These are phyloP conservation scores for Mystacides longicornis DNA, from an alignment of 2,888 invertebrate genomes.

Conservation along the genomic window DNA sequence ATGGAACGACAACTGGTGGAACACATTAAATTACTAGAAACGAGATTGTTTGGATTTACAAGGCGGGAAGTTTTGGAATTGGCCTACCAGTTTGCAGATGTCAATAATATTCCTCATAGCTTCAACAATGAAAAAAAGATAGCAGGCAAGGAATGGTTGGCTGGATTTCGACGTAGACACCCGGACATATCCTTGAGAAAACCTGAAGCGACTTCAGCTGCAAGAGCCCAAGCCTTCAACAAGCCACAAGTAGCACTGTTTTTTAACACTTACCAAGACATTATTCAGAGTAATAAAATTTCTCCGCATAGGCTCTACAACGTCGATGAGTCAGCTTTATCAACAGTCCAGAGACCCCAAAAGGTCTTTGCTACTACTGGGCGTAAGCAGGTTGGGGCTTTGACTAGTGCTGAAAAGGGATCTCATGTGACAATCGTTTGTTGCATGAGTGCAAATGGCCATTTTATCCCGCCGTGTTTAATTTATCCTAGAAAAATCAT, in stretches of 20 bases:
- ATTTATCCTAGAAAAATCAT: not conserved
- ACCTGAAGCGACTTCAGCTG: not conserved
- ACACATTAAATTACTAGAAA: too few relatives aligned
- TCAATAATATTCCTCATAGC: not conserved
- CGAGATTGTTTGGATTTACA: too few relatives aligned
- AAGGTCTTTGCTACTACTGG: too few relatives aligned
- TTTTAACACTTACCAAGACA: not conserved
- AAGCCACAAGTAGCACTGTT: not conserved
- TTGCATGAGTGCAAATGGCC: not conserved
- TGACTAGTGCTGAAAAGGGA: not conserved
- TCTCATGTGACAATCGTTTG: not conserved
- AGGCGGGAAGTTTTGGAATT: too few relatives aligned
- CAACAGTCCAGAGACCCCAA: not conserved
- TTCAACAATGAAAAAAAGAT: not conserved
- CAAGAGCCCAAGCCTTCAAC: conserved; percentile 8
- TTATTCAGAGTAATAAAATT: not conserved
- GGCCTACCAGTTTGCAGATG: not conserved
- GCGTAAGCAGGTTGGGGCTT: not conserved
- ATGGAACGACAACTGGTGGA: too few relatives aligned
- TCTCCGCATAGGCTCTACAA: conserved; percentile 2
- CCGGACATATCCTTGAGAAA: not conserved
- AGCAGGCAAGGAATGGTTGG: conserved; percentile 1
- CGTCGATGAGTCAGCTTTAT: conserved; percentile 1
- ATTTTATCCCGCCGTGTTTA: not conserved
- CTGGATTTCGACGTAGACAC: not conserved